Percentiles rank a stretch among this genome's conserved stretches.
Evolutionary conservation across 2,888 invertebrate genomes (phyloP).

Genomic region (Nipponacmea schrenckii): DNA sequence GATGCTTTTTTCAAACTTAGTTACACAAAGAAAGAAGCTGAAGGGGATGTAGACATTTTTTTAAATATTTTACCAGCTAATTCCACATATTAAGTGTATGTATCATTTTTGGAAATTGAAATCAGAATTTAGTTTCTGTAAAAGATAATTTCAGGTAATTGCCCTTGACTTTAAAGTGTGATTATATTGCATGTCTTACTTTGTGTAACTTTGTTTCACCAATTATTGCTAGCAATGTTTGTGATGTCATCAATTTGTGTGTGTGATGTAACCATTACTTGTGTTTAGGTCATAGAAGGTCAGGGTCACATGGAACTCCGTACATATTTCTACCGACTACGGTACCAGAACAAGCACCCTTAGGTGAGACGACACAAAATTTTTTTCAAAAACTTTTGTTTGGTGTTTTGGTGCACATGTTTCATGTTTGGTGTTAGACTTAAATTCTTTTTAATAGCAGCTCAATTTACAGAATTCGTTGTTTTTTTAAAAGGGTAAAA

Average conservation of each 20-base stretch:
- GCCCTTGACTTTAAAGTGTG: too few relatives aligned
- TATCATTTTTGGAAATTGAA: too few relatives aligned
- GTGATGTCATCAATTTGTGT: conserved; percentile 20
- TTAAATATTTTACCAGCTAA: too few relatives aligned
- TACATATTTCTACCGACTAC: conserved; percentile 29
- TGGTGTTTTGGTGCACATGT: neutral
- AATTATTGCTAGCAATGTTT: neutral
- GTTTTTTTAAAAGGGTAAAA: too few relatives aligned
- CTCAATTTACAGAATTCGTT: too few relatives aligned
- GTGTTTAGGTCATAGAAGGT: conserved; percentile 53
- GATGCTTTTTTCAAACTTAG: too few relatives aligned
- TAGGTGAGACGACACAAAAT: conserved; percentile 15
- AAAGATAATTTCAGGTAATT: too few relatives aligned
- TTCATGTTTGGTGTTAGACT: neutral
- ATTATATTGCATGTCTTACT: too few relatives aligned
- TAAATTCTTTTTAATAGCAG: neutral
- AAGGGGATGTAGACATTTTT: too few relatives aligned
- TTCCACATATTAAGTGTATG: too few relatives aligned
- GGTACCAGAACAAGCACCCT: conserved; percentile 4
- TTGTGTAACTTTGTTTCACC: neutral
- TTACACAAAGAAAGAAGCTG: too few relatives aligned
- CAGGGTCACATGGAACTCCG: conserved; percentile 57
- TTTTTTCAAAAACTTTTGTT: neutral
- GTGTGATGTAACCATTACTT: conserved; percentile 12
- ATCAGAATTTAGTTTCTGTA: too few relatives aligned